These are phyloP conservation scores for Pelusios castaneus DNA, from an alignment of 2,113 vertebrate genomes.

Conservation along the genomic window DNA sequence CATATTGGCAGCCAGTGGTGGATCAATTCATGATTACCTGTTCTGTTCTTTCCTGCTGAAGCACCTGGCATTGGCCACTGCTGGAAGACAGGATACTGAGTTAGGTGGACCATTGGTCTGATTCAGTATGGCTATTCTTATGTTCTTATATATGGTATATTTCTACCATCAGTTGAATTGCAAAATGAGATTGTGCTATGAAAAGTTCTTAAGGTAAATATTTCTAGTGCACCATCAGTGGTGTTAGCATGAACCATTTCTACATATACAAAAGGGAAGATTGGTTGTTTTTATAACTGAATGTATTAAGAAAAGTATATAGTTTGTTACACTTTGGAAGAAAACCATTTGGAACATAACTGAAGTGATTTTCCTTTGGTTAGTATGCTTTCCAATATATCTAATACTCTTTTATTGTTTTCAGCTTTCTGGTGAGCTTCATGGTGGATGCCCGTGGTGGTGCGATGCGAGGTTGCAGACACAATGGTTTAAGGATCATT, in stretches of 20 bases:
- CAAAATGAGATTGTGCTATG: not conserved
- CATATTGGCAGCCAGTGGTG: not conserved
- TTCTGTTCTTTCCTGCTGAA: too few species aligned
- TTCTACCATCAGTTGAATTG: not conserved
- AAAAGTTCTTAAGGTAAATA: not conserved
- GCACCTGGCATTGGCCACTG: not conserved
- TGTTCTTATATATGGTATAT: not conserved
- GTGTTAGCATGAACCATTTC: not conserved
- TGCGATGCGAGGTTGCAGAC: constrained; percentile 95
- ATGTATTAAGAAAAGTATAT: not conserved
- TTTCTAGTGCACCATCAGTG: not conserved
- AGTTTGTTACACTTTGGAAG: not conserved
- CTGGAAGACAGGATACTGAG: not conserved
- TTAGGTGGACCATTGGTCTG: too few species aligned
- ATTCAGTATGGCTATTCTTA: too few species aligned
- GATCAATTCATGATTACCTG: too few species aligned
- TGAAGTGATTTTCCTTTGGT: rapidly evolving
- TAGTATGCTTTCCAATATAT: rapidly evolving
- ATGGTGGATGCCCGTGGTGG: constrained; percentile 99
- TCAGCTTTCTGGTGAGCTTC: constrained; percentile 97
- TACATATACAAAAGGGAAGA: constrained; percentile 15
- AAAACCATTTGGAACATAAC: not conserved
- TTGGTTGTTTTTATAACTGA: not conserved
- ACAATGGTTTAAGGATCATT: constrained; percentile 95
- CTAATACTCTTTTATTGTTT: constrained; percentile 52